Evolutionary conservation across 2,797 vertebrate genomes (phyloP).

Genomic region (Spinibarbus caldwelli): DNA sequence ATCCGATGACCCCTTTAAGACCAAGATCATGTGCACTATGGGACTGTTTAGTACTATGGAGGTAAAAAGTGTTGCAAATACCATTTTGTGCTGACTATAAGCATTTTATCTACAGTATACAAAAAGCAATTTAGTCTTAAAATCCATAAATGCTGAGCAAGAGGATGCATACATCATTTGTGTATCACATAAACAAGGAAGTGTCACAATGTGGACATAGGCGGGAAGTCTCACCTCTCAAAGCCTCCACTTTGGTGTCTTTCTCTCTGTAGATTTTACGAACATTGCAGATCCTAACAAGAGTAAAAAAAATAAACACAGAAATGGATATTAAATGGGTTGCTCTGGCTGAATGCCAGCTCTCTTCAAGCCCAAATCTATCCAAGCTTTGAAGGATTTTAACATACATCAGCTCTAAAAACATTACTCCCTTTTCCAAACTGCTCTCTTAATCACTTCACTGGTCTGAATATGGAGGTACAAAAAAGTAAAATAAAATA

Average conservation of each 20-base stretch:
- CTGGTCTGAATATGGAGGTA: not conserved
- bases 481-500: not conserved
- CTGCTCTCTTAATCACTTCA: slow-evolving; percentile 23
- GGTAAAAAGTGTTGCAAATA: not conserved
- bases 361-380: not conserved
- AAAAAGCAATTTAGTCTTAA: not conserved
- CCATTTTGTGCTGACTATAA: not conserved
- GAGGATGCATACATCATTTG: not conserved
- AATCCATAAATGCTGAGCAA: not conserved
- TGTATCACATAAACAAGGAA: not conserved
- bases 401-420: slow-evolving; percentile 14
- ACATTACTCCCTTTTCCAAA: not conserved
- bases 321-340: slow-evolving; percentile 46
- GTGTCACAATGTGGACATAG: not conserved
- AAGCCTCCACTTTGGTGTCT: slow-evolving; percentile 86
- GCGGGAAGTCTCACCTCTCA: slow-evolving; percentile 82
- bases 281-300: slow-evolving; percentile 87
- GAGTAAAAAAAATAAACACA: slow-evolving; percentile 61
- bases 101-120: not conserved
- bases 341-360: slow-evolving; percentile 26
- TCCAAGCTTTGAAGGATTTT: slow-evolving; percentile 15
- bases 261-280: slow-evolving; percentile 90
- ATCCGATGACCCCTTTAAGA: too few species aligned
- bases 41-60: not conserved
- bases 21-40: not conserved